Evolutionary conservation across 2,113 vertebrate genomes (phyloP), one percentile per base, ranked within the genome.

Genomic region (Potamarius usumacintae): DNA sequence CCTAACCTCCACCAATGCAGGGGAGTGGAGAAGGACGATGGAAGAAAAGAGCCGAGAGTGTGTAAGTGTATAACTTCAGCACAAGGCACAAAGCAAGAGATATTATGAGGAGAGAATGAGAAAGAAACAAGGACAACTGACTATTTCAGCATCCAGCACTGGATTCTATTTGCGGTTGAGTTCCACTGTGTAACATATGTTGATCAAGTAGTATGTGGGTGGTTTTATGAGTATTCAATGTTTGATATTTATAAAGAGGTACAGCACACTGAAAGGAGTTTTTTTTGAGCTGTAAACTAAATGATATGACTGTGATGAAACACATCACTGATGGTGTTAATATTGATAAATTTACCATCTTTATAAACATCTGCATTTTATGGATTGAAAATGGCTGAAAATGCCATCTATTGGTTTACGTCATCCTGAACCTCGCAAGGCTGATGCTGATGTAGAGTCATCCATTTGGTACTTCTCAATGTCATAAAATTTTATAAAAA

Each of bases 41-140:
- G 62, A 22, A 60, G 76, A 83, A 86, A 84, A 57, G 81, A 69
- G 82, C 11, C n/a, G 55, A 76, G 82, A 87, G 79, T 81, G 60
- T 72, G 57, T 69, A 48, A 55, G 48, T 53, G 60, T 63, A 50
- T 30, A 58, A 79, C 88, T 84, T 83, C 7, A 58, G 82, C 82
- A 84, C 57, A 53, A 86, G 53, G 63, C 65, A 72, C 74, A 57
- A 42, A 34, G 25, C 52, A 55, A 34, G 58, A 58, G 74, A 88
- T 63, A 83, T 57, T 63, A 80, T 57, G 52, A 71, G 25, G 53
- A 50, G 18, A 48, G 82, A 30, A 69, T 79, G 52, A 74, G 30
- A 7, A 85, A 67, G 30, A 25, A 53, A 27, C 8, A 83, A 34
- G 72, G 52, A 71, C 72, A 88, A n/a, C 67, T 34, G 74, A 57